Base-by-base conservation (phyloP, 2,113 vertebrate genomes). In the Chitala chitala region DNA sequence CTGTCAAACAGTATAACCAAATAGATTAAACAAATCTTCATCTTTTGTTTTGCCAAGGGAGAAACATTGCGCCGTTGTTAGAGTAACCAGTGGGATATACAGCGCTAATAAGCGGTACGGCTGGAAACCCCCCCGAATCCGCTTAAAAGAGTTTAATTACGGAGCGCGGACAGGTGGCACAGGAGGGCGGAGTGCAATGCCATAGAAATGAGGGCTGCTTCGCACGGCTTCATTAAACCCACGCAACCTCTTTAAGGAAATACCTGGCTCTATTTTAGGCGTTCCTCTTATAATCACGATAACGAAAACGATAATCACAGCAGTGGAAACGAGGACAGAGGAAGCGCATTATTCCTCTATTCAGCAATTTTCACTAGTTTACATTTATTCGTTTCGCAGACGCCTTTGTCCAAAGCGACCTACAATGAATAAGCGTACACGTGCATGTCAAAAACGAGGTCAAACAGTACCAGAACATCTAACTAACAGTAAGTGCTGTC, bases 131-230 rank as follows among this genome's bases (percentile, higher is more conserved):
- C 63, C 22, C 6, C 15, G 36, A 42, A 59, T 22, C 36, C 38
- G 31, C 36, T 71, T 55, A 55, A 55, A 38, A 55, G 51, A 53
- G 54, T 26, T 72, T 55, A 58, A 72, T 72, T 72, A 58, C n/a
- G 24, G 31, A 24, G 54, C 15, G 54, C 51, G 48, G 51, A 71
- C 51, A 36, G 33, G 31, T 31, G 51, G 48, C 33, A 12, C 7
- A 69, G 24, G 42, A 40, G 33, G 51, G 36, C 22, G 5, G 38
- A 26, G 38, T 24, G 55, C 20, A 59, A 58, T 48, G 55, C n/a
- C 55, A 46, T 38, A 24, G 40, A 31, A 31, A 17, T 8, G 55
- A 61, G 38, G 50, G 36, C 50, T 50, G 69, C 13, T 15, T n/a
- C 12, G 40, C 33, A 71, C 40, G 22, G 24, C 22, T 26, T 72